A percentile compares a stretch with the other conserved stretches of the same genome.
These are phyloP conservation scores for Chloroceryle amazona DNA, from an alignment of 2,797 vertebrate species.

Conservation along the genomic window DNA sequence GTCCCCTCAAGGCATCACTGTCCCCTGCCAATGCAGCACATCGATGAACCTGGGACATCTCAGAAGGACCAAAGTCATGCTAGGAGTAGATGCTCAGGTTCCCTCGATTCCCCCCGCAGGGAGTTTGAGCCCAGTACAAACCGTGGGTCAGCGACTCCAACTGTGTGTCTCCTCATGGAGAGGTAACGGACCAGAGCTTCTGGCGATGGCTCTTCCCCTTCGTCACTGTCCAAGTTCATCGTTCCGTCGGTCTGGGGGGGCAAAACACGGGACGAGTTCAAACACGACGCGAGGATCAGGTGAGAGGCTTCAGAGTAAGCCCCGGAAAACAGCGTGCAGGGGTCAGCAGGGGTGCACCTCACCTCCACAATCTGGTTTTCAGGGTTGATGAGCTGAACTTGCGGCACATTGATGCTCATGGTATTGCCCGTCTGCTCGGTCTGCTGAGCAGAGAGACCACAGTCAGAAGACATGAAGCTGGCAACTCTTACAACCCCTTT, in stretches of 20 bases:
- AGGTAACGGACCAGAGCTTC: slow-evolving; percentile 98
- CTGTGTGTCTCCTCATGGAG: slow-evolving; percentile 98
- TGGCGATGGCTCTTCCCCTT: slow-evolving; percentile 96
- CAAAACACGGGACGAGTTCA: not conserved
- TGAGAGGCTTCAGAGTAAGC: not conserved
- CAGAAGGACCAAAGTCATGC: not conserved
- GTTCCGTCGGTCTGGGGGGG: slow-evolving; percentile 88
- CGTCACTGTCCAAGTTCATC: slow-evolving; percentile 96
- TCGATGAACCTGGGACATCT: not conserved
- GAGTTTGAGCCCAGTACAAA: slow-evolving; percentile 48
- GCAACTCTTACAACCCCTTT: not conserved
- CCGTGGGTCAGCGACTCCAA: slow-evolving; percentile 98
- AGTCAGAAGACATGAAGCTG: not conserved
- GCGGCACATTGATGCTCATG: slow-evolving; percentile 94
- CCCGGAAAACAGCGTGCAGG: not conserved
- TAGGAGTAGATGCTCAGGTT: not conserved
- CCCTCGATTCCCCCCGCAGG: not conserved
- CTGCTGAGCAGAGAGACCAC: slow-evolving; percentile 75
- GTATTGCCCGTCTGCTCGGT: slow-evolving; percentile 89
- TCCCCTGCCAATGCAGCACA: rapidly evolving
- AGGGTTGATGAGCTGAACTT: slow-evolving; percentile 99
- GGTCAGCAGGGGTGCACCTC: slow-evolving; percentile 45
- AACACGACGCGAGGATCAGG: not conserved
- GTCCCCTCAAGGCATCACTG: not conserved
- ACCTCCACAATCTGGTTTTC: slow-evolving; percentile 99